Conservation (phyloP, 2,113 vertebrate genomes). For the Rhagologus leucostigma region DNA sequence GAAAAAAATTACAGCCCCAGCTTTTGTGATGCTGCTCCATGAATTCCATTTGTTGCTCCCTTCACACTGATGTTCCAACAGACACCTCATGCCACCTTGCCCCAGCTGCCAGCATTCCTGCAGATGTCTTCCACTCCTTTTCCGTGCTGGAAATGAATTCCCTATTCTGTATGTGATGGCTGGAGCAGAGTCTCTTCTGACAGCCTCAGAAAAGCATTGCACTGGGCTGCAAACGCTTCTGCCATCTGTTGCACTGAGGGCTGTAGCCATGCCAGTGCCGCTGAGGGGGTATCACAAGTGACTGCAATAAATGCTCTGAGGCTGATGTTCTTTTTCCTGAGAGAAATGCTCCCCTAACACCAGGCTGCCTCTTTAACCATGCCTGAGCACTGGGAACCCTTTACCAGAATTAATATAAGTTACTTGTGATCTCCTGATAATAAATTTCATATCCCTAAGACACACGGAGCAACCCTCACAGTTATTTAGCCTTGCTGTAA, state of each 20-base stretch:
- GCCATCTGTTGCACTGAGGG: not conserved
- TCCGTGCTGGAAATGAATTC: not conserved
- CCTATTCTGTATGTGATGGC: not conserved
- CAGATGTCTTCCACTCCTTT: not conserved
- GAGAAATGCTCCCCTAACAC: not conserved
- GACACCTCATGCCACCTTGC: not conserved
- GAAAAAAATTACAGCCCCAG: not conserved
- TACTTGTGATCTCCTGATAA: not conserved
- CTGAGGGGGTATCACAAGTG: accelerated
- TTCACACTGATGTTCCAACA: not conserved
- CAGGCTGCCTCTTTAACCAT: not conserved
- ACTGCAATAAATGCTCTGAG: not conserved
- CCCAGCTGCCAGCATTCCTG: not conserved
- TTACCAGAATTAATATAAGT: not conserved
- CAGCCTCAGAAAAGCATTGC: not conserved
- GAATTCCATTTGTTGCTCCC: not conserved
- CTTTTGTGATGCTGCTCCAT: not conserved
- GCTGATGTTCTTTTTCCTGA: not conserved
- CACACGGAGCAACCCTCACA: not conserved
- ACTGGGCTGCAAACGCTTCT: not conserved
- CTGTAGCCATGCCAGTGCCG: not conserved
- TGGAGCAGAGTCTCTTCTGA: not conserved
- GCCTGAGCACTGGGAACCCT: not conserved
- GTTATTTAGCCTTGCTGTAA: not conserved
- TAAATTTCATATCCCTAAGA: not conserved